phyloP scores from a whole-genome alignment of 35 echinoderm and acorn worm genomes.

The Chiridota heheva region DNA sequence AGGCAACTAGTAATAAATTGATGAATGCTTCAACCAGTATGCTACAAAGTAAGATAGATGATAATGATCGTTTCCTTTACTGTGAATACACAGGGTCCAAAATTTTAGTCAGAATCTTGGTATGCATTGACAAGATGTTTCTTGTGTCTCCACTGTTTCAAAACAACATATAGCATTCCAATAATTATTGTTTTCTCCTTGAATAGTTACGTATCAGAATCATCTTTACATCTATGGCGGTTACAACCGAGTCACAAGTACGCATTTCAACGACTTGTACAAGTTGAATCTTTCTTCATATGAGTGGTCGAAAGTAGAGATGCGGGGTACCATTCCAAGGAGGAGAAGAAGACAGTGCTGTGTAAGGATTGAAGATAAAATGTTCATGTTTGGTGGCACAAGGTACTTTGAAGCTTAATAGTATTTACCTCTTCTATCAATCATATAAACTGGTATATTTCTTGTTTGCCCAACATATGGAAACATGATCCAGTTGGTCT shows the following conservation, averaged over 20 bases:
- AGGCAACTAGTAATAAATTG: too few species aligned
- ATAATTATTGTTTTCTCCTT: neutral
- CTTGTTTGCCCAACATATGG: neutral
- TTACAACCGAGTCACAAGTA: conserved; percentile 75
- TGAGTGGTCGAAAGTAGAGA: conserved; percentile 81
- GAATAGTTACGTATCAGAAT: neutral
- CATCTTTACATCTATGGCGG: conserved; percentile 88
- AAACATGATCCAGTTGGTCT: neutral
- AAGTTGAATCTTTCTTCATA: conserved; percentile 70
- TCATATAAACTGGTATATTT: neutral
- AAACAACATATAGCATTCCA: neutral
- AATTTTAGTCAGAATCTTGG: too few species aligned
- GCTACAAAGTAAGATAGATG: too few species aligned
- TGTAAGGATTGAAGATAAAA: conserved; percentile 61
- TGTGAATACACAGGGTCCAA: too few species aligned
- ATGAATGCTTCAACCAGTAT: too few species aligned
- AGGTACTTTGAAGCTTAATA: conserved; percentile 58
- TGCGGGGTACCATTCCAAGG: conserved; percentile 46
- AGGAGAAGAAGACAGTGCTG: conserved; percentile 85
- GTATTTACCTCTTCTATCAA: neutral
- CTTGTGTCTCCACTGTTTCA: neutral
- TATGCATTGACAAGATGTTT: neutral
- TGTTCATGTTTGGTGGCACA: conserved; percentile 93
- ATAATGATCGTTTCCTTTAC: too few species aligned
- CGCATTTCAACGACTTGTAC: conserved; percentile 87